Conservation (phyloP, 1,140 invertebrate species). For the Cyclina sinensis region DNA sequence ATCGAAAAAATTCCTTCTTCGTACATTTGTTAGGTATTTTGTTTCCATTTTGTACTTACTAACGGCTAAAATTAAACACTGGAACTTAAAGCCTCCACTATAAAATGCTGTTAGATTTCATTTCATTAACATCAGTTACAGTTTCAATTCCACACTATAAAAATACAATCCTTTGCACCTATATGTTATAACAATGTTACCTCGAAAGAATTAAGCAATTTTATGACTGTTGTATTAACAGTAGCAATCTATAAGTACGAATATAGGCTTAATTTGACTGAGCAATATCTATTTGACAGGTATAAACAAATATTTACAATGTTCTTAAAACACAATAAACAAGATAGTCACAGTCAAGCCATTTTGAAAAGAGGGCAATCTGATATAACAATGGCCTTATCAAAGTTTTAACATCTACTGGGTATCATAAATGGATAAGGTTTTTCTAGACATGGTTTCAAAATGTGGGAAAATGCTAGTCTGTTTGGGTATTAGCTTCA, state of each 20-base stretch:
- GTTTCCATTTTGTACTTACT: too few species aligned
- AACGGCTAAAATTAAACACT: too few species aligned
- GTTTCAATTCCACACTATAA: too few species aligned
- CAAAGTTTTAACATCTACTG: neutral
- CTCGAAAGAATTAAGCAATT: neutral
- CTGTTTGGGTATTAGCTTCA: too few species aligned
- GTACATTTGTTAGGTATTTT: too few species aligned
- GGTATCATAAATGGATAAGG: too few species aligned
- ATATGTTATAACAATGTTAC: too few species aligned
- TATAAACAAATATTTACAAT: constrained; percentile 33
- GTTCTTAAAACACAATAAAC: constrained; percentile 20
- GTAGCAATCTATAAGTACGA: neutral
- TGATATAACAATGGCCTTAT: neutral
- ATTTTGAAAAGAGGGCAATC: neutral
- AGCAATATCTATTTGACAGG: constrained; percentile 1
- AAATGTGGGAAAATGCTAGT: neutral
- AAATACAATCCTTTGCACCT: too few species aligned
- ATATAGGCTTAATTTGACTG: neutral
- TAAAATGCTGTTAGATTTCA: too few species aligned
- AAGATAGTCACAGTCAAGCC: neutral
- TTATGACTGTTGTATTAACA: neutral
- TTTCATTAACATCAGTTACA: too few species aligned
- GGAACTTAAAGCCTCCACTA: too few species aligned
- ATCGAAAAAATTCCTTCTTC: too few species aligned
- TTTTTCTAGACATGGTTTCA: neutral